Evolutionary conservation across 1,140 invertebrate genomes (phyloP), one percentile per base, ranked within the genome.

Genomic region (Venturia canescens): DNA sequence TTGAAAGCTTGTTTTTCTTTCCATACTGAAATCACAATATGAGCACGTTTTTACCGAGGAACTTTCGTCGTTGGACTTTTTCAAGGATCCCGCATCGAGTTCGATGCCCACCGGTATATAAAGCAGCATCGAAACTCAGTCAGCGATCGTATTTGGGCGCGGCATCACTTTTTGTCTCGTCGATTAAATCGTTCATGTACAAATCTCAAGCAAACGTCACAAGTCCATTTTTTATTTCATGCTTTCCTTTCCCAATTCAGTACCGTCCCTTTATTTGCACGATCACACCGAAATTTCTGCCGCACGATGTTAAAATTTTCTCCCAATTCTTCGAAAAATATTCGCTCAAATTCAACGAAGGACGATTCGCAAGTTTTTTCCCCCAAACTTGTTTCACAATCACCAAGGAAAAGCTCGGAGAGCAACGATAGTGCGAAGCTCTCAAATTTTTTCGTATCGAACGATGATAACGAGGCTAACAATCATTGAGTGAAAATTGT

Each of bases 151-250:
- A 21, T 16, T 44, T 71, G 69, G 69, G 69, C 38, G 69, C 34
- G 34, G 69, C 69, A n/a, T 29, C 34, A 21, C 29, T n/a, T 34
- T 71, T 71, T 71, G 69, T 71, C 69, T 38, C 69, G 16, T 38
- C 50, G 3, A 53, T 53, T 53, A 53, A 16, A 53, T 53, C 50
- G 13, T 3, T 53, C 15, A 53, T 53, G 15, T 53, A 11, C 50
- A n/a, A 2, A 16, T 53, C 15, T 53, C 3, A 3, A 3, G 31
- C 31, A 7, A 34, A 34, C n/a, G n/a, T n/a, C n/a, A n/a, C n/a
- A n/a, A n/a, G n/a, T n/a, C n/a, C n/a, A n/a, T n/a, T n/a, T n/a
- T n/a, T n/a, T n/a, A n/a, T n/a, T n/a, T n/a, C n/a, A n/a, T n/a
- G n/a, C n/a, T n/a, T n/a, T n/a, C n/a, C n/a, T n/a, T n/a, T n/a